phyloP scores from a whole-genome alignment of 1,140 invertebrate genomes.

The Cherax quadricarinatus region DNA sequence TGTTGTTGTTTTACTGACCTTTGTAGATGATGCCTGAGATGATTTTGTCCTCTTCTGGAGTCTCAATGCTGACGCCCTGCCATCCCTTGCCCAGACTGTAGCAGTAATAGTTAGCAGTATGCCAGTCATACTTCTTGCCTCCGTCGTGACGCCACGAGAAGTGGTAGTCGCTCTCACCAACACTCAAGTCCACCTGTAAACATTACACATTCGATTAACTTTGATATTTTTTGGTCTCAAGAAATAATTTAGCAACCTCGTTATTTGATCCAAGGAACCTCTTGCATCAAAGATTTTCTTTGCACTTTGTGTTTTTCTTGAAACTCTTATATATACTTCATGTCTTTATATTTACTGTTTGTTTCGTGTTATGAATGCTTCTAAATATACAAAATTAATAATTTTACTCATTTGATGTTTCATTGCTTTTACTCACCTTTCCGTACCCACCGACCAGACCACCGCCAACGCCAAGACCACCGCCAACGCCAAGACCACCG shows the following conservation, averaged over 20 bases:
- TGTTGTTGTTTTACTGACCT: constrained; percentile 3
- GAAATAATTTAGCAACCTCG: background rate
- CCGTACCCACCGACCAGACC: background rate
- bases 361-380: too few species aligned
- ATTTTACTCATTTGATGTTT: background rate
- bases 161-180: constrained; percentile 42
- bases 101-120: constrained; percentile 33
- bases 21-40: constrained; percentile 24
- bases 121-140: constrained; percentile 29
- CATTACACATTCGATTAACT: background rate
- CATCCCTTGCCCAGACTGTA: constrained; percentile 24
- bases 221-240: background rate
- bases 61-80: constrained; percentile 55
- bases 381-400: too few species aligned
- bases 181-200: constrained; percentile 26
- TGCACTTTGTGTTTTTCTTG: too few species aligned
- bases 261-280: background rate
- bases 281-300: too few species aligned
- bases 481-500: background rate
- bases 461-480: background rate
- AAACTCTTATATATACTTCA: too few species aligned
- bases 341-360: too few species aligned
- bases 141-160: constrained; percentile 54
- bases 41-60: constrained; percentile 7
- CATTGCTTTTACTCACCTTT: background rate